These are phyloP conservation scores for Antitype chi DNA, from an alignment of 2,888 invertebrate species.

Conservation along the genomic window DNA sequence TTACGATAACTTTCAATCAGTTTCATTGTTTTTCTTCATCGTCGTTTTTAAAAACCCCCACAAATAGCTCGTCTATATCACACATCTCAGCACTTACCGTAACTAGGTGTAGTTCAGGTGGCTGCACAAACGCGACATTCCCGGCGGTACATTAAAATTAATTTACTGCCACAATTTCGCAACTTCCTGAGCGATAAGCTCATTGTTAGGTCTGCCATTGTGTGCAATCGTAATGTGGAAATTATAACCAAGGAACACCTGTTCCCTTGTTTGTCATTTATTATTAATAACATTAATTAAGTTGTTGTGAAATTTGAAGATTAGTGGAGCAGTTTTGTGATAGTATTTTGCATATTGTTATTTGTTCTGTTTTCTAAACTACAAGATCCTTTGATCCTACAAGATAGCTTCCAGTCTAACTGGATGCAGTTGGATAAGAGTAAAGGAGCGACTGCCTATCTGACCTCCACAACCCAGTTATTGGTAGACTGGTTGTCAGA, in stretches of 20 bases:
- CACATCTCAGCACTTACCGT: conserved; percentile 12
- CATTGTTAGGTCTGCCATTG: conserved; percentile 56
- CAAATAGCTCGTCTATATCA: background rate
- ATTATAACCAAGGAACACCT: conserved; percentile 62
- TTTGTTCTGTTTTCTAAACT: background rate
- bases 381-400: background rate
- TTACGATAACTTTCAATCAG: too few relatives aligned
- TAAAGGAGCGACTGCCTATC: too few relatives aligned
- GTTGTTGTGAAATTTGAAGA: conserved; percentile 49
- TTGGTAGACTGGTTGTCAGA: too few relatives aligned
- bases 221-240: conserved; percentile 48
- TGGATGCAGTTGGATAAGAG: too few relatives aligned
- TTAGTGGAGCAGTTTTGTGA: conserved; percentile 27
- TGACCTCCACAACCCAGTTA: too few relatives aligned
- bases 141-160: conserved; percentile 60
- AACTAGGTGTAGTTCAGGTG: conserved; percentile 19
- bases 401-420: too few relatives aligned
- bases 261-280: conserved; percentile 59
- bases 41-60: background rate
- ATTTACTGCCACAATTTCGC: conserved; percentile 60
- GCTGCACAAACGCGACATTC: conserved; percentile 38
- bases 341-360: conserved; percentile 7
- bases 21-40: background rate
- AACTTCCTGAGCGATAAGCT: conserved; percentile 63
- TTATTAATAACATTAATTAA: conserved; percentile 62